These are phyloP conservation scores for Cyrtodaria siliqua DNA, from an alignment of 2,888 invertebrate species.

Conservation along the genomic window DNA sequence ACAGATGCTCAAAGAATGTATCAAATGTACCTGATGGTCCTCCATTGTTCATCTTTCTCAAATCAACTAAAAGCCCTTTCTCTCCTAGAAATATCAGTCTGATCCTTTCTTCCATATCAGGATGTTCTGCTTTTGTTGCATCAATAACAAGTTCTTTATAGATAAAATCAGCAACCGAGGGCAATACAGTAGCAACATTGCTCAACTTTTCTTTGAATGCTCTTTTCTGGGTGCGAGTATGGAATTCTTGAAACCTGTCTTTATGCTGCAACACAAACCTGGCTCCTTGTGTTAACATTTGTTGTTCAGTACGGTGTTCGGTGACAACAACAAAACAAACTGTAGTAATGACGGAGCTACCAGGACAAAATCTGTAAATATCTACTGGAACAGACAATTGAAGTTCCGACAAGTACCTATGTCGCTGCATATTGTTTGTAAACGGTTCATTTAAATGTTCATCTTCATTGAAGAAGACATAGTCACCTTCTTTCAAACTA, in stretches of 20 bases:
- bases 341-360: constrained; percentile 14
- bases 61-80: constrained; percentile 30
- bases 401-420: constrained; percentile 19
- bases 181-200: constrained; percentile 37
- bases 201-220: constrained; percentile 30
- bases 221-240: constrained; percentile 39
- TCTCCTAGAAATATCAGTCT: constrained; percentile 47
- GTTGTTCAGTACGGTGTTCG: constrained; percentile 13
- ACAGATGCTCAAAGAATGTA: constrained; percentile 39
- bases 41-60: constrained; percentile 47
- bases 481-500: background rate
- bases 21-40: constrained; percentile 44
- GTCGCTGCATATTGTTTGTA: constrained; percentile 14
- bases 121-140: constrained; percentile 24
- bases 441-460: constrained; percentile 23
- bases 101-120: constrained; percentile 39
- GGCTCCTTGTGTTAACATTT: constrained; percentile 41
- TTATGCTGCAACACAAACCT: constrained; percentile 27
- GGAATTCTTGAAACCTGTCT: constrained; percentile 32
- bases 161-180: constrained; percentile 39
- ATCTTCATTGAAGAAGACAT: constrained; percentile 44
- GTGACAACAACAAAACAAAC: constrained; percentile 5
- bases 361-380: constrained; percentile 36
- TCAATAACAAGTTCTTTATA: constrained; percentile 50
- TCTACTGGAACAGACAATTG: constrained; percentile 31